A percentile compares a stretch with the other conserved stretches of the same genome.
Evolutionary conservation across 2,113 vertebrate genomes (phyloP).

Genomic region (Aegithalos caudatus): DNA sequence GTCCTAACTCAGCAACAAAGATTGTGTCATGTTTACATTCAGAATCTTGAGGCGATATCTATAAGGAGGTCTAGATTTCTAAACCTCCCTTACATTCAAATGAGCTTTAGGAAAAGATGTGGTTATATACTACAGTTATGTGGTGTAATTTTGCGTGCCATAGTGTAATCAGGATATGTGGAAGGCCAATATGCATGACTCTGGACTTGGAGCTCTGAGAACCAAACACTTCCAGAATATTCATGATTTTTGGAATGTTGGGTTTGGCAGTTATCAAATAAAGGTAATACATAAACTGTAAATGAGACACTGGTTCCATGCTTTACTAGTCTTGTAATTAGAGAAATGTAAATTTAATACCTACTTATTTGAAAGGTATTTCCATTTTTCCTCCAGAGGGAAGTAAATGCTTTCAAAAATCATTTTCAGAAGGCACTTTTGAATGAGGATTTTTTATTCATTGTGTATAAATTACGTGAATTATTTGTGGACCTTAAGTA

Average conservation of each 20-base stretch:
- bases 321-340: background rate
- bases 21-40: background rate
- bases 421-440: background rate
- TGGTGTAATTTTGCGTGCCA: background rate
- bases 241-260: background rate
- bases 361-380: background rate
- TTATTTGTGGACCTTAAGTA: background rate
- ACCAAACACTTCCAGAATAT: background rate
- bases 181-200: background rate
- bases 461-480: background rate
- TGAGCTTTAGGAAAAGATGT: background rate
- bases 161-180: background rate
- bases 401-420: background rate
- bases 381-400: background rate
- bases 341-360: background rate
- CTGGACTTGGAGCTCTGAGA: background rate
- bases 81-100: background rate
- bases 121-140: background rate
- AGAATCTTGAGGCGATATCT: background rate
- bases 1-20: background rate
- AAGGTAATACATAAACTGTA: background rate
- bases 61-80: background rate
- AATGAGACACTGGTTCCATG: background rate
- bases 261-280: background rate
- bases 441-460: background rate